These are phyloP conservation scores for Corythoichthys intestinalis DNA, from an alignment of 2,113 vertebrate species.

Conservation along the genomic window DNA sequence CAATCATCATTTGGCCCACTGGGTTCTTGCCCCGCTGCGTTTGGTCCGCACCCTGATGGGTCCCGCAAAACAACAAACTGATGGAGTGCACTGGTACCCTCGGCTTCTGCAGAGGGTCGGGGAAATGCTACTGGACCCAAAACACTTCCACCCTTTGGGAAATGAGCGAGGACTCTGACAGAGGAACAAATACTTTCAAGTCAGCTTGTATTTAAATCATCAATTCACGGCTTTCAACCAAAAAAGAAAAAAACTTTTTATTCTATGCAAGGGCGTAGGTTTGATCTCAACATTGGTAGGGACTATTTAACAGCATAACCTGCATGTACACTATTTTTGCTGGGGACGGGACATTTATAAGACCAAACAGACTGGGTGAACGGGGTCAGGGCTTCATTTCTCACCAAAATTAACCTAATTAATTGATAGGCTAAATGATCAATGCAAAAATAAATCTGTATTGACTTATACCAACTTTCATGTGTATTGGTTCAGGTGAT, in stretches of 20 bases:
- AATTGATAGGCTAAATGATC: too few species aligned
- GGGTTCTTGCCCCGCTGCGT: conserved; percentile 85
- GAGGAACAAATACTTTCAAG: background rate
- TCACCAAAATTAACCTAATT: too few species aligned
- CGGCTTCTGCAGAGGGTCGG: conserved; percentile 84
- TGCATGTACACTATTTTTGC: too few species aligned
- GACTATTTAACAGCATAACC: too few species aligned
- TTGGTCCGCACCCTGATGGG: conserved; percentile 78
- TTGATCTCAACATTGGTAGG: too few species aligned
- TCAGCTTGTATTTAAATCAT: conserved; percentile 24
- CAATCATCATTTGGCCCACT: conserved; percentile 84
- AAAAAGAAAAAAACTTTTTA: conserved; percentile 5
- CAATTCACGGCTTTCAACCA: conserved; percentile 22
- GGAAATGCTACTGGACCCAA: conserved; percentile 75
- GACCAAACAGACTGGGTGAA: too few species aligned
- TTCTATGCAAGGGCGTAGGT: too few species aligned
- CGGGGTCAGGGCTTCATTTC: too few species aligned
- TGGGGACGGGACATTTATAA: too few species aligned
- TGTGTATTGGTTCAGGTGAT: too few species aligned
- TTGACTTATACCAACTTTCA: too few species aligned
- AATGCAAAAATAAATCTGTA: too few species aligned
- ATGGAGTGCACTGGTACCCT: conserved; percentile 93
- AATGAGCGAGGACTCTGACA: conserved; percentile 63
- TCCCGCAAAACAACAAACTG: conserved; percentile 61
- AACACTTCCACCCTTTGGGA: conserved; percentile 86